Evolutionary conservation across 2,888 invertebrate species (phyloP), one percentile per base, ranked within the genome.

Genomic region (Laothoe populi): DNA sequence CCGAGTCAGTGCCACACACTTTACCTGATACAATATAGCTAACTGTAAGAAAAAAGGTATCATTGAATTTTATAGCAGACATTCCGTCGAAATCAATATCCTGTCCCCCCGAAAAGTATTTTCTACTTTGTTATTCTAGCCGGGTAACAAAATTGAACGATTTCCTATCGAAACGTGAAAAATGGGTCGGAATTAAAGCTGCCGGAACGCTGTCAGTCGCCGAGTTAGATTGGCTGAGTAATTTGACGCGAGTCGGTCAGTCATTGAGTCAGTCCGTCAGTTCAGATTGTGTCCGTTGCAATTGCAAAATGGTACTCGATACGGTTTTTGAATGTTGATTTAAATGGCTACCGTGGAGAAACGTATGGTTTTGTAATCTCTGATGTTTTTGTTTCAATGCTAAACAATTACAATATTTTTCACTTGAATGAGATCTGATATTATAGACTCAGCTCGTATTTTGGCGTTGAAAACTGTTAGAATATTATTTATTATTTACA

Each of bases 101-200:
- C 35, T 48, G 24, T 24, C 11, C 19, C 19, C n/a, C 19, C 19
- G 26, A 13, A 31, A 49, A 31, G 13, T 38, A 13, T 38, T 31
- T n/a, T 49, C 49, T n/a, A 53, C 53, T 53, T 53, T 53, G 19
- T 53, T 35, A 53, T 53, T 53, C 53, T 35, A 53, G 16, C 31
- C 19, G 53, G 19, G 53, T 53, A 53, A 46, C 46, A 24, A 35
- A 53, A 53, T 53, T 53, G 53, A 35, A 31, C 53, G 31, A 53
- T 53, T 53, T 53, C 53, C 49, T 31, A 53, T 53, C 31, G 31
- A 53, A 53, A 53, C 19, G 53, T 31, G 35, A 53, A 53, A 60
- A 60, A 60, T 60, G 60, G 60, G 31, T 38, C 24, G 48, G 60
- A 60, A 60, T 48, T 60, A 60, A 60, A 60, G 48, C 60, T 24